Evolutionary conservation across 2,888 invertebrate species (phyloP), one percentile per base, ranked within the genome.

Genomic region (Oscheius onirici): DNA sequence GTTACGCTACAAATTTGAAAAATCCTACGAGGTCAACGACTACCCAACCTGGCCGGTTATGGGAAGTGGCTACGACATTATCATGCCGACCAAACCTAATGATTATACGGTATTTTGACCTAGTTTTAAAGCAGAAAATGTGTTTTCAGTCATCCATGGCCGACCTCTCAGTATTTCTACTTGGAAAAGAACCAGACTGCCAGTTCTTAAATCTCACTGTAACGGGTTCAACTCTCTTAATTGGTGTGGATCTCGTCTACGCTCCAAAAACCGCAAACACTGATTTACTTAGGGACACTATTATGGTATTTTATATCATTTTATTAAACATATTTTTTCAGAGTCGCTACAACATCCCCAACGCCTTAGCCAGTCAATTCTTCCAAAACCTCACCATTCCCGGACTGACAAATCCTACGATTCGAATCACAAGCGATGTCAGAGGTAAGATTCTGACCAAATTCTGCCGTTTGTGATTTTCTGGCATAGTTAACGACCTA

Each of bases 1-100:
- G 84, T 75, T 84, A 26, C 78, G 83, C 8, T 73, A 73, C 1
- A 77, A 73, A 43, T 84, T 82, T 61, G 80, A 83, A 65, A 76
- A 76, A 24, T 55, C 69, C 2, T 76, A 82, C 54, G 55, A 20
- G 1, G 75, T 75, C 20, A 75, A 66, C 1, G 52, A 65, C 15
- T 84, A 75, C 34, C 28, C 72, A 8, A 41, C 74, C 11, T 84
- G 82, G 82, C 74, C 77, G 2, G 80, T 81, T 5, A 74, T 76
- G 1, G 84, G 84, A 40, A 73, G 72, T 34, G 76, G 79, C 1
- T 76, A 73, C 24, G 84, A 84, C 68, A 69, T 83, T 3, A 61
- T 84, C 2, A 58, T 76, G 26, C 75, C 83, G 1, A 76, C 82
- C 2, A 71, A 73, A 44, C 3, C 40, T 3, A 63, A n/a, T 61